Conservation (phyloP, 1,140 invertebrate species). For the Carcinoscorpius rotundicauda region DNA sequence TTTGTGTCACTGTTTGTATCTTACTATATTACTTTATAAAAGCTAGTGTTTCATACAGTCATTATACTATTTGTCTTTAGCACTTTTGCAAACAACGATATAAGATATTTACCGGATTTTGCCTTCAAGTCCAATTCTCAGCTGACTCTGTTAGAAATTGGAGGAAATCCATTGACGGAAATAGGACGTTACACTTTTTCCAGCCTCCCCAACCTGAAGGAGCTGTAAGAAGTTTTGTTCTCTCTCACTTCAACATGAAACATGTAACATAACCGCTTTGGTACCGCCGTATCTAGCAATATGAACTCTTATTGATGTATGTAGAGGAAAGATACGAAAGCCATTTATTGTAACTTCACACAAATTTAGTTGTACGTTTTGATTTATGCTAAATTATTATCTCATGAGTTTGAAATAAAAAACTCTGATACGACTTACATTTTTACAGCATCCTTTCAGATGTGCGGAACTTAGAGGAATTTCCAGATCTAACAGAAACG, state of each 20-base stretch:
- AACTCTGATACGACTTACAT: background rate
- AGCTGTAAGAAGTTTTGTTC: conserved; percentile 29
- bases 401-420: no score
- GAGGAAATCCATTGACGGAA: conserved; percentile 30
- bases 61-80: conserved; percentile 1
- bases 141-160: conserved; percentile 29
- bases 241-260: no score
- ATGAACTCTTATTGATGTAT: no score
- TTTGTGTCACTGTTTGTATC: no score
- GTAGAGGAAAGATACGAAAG: no score
- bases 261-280: no score
- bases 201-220: conserved; percentile 28
- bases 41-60: background rate
- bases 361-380: no score
- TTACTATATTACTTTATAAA: background rate
- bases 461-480: conserved; percentile 55
- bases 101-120: conserved; percentile 7
- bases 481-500: conserved; percentile 70
- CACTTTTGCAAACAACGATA: conserved; percentile 13
- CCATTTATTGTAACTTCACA: no score
- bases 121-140: conserved; percentile 26
- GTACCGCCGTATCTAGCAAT: no score
- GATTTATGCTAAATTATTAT: no score
- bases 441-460: conserved; percentile 65
- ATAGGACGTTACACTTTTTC: conserved; percentile 29